Base-by-base conservation (phyloP, 2,113 vertebrate species). In the Spea bombifrons region DNA sequence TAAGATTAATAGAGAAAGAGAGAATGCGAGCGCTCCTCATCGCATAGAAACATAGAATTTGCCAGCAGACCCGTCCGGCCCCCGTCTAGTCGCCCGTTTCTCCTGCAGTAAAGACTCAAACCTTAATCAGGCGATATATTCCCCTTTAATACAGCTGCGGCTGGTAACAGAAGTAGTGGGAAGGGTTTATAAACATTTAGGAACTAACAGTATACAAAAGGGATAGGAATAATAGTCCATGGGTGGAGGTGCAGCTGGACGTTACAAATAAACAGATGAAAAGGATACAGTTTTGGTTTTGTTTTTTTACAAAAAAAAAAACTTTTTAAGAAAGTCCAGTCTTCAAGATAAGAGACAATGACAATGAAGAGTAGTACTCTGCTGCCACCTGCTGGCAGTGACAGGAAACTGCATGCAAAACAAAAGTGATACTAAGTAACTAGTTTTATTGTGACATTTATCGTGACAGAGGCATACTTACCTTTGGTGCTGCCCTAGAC, bases 171-270 rank as follows among this genome's bases (percentile, higher is more conserved):
- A 55, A 55, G 5, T 10, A 30, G 12, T 57, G 76, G 70, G 82
- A 68, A 46, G 4, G 52, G 15, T 83, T 47, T 82, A 80, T 80
- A 84, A 86, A 85, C 84, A 84, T 44, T 78, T 72, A 83, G 67
- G 8, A 30, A 2, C 0, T 10, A 66, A 52, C 80, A 75, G 78
- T 84, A 80, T 66, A 81, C 80, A 82, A 75, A 83, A 61, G 52
- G 53, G 48, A 53, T 77, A 76, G 66, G 81, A 83, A 83, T 70
- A 73, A 67, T 68, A 84, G 84, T 73, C 66, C 64, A 8, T 72
- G 4, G 2, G 6, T 48, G 8, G 53, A 79, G 61, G 64, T 50
- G 71, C 86, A 84, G 83, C 82, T 79, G 44, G 74, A 8, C 82
- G 78, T 76, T 83, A 81, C 83, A 70, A 65, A 78, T 55, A 65